Conservation (phyloP, 2,113 vertebrate genomes). For the Cranoglanis bouderius region DNA sequence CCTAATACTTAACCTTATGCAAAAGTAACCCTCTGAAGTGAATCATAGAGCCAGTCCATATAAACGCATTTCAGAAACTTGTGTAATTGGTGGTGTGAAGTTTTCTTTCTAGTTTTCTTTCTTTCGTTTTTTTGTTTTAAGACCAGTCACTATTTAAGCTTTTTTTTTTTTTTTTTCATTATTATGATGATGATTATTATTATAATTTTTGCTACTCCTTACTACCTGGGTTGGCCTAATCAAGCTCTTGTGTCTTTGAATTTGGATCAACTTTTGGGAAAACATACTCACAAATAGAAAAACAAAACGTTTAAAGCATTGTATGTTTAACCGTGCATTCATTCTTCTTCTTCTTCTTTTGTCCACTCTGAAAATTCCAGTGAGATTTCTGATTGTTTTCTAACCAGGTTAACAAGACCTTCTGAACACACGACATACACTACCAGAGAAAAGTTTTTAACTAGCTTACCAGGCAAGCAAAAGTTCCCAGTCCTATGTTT, state of each 20-base stretch:
- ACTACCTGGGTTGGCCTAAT: neutral
- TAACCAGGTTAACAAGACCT: neutral
- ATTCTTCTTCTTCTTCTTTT: neutral
- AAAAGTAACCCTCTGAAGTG: neutral
- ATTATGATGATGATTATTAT: neutral
- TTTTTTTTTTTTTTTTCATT: neutral
- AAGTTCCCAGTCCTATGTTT: neutral
- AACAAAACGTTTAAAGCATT: neutral
- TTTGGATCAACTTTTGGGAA: neutral
- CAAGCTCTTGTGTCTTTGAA: neutral
- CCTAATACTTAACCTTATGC: neutral
- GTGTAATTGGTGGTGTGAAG: neutral
- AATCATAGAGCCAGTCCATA: neutral
- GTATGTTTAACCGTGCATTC: neutral
- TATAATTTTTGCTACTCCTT: neutral
- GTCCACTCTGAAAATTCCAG: neutral
- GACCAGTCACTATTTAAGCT: neutral
- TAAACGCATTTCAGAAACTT: neutral
- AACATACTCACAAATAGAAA: neutral
- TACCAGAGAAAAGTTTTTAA: neutral
- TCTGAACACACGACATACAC: neutral
- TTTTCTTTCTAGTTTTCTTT: neutral
- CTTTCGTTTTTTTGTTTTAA: neutral
- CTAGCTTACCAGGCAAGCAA: neutral
- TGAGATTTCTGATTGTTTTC: neutral